These are phyloP conservation scores for Diachrysia chrysitis DNA, from an alignment of 2,888 invertebrate species.

Conservation along the genomic window DNA sequence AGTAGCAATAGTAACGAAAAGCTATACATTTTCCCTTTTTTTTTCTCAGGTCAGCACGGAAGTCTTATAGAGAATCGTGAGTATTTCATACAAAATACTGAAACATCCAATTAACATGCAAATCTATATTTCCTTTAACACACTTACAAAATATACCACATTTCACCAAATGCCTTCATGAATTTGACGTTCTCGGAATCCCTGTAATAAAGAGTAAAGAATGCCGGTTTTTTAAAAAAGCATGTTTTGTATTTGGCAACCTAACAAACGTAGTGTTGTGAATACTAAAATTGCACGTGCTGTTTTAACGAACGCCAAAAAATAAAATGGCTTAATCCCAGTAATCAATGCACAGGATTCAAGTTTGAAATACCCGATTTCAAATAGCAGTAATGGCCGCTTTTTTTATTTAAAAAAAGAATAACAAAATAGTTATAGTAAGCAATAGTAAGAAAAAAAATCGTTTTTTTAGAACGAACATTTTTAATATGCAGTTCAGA, in stretches of 20 bases:
- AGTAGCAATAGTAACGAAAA: slow-evolving; percentile 21
- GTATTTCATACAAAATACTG: slow-evolving; percentile 45
- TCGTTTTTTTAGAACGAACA: neutral
- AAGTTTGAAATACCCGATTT: slow-evolving; percentile 22
- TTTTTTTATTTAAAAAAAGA: neutral
- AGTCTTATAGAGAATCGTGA: slow-evolving; percentile 61
- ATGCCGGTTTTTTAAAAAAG: slow-evolving; percentile 9
- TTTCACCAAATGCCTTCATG: slow-evolving; percentile 27
- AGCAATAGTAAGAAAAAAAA: too few relatives aligned
- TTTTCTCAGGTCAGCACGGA: slow-evolving; percentile 60
- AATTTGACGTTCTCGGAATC: slow-evolving; percentile 9
- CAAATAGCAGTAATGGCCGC: slow-evolving; percentile 13
- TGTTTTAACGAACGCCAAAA: slow-evolving; percentile 19
- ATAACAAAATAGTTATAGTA: too few relatives aligned
- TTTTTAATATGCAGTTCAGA: neutral
- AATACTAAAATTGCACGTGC: slow-evolving; percentile 43
- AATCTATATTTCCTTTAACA: slow-evolving; percentile 16
- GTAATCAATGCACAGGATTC: slow-evolving; percentile 31
- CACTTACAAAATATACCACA: slow-evolving; percentile 33
- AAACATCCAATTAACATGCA: slow-evolving; percentile 33
- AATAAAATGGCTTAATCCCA: slow-evolving; percentile 40
- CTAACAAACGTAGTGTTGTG: slow-evolving; percentile 34
- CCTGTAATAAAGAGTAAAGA: slow-evolving; percentile 19
- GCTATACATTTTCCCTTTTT: slow-evolving; percentile 45
- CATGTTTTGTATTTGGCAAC: slow-evolving; percentile 16